Evolutionary conservation across 35 echinoderm and acorn worm species (phyloP).

Genomic region (Stichopus chloronotus): DNA sequence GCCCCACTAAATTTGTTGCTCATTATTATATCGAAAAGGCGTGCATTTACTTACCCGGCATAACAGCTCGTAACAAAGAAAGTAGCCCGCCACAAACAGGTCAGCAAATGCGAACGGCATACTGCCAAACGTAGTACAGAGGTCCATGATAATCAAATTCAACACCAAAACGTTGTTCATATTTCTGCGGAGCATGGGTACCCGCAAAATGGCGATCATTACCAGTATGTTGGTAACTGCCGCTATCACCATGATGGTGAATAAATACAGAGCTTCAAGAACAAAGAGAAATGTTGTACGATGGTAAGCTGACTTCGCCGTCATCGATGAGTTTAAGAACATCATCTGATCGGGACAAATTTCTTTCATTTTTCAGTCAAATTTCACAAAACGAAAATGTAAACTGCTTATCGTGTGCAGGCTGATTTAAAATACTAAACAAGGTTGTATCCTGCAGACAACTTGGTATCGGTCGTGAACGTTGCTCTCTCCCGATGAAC

Average conservation of each 20-base stretch:
- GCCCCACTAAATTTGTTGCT: too few species aligned
- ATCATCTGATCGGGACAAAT: not conserved
- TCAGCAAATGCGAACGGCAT: conserved; percentile 35
- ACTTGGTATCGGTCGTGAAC: too few species aligned
- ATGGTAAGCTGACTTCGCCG: not conserved
- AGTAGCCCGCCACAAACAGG: not conserved
- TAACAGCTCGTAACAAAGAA: not conserved
- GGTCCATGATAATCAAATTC: conserved; percentile 23
- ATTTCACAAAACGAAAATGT: too few species aligned
- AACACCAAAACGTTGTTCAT: conserved; percentile 22
- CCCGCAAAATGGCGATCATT: conserved; percentile 16
- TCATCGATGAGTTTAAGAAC: not conserved
- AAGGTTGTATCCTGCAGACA: too few species aligned
- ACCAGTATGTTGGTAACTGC: not conserved
- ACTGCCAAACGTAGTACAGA: not conserved
- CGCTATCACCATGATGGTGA: not conserved
- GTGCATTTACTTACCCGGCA: conserved; percentile 17
- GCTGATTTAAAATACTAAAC: too few species aligned
- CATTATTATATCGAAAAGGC: too few species aligned
- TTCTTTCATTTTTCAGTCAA: too few species aligned
- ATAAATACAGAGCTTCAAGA: not conserved
- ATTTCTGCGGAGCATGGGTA: conserved; percentile 8
- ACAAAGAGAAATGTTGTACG: not conserved
- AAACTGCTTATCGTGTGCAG: too few species aligned
- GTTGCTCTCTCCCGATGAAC: too few species aligned